Evolutionary conservation across 53 echinoderm and acorn worm genomes (phyloP).

Genomic region (Pentamera pediparva): DNA sequence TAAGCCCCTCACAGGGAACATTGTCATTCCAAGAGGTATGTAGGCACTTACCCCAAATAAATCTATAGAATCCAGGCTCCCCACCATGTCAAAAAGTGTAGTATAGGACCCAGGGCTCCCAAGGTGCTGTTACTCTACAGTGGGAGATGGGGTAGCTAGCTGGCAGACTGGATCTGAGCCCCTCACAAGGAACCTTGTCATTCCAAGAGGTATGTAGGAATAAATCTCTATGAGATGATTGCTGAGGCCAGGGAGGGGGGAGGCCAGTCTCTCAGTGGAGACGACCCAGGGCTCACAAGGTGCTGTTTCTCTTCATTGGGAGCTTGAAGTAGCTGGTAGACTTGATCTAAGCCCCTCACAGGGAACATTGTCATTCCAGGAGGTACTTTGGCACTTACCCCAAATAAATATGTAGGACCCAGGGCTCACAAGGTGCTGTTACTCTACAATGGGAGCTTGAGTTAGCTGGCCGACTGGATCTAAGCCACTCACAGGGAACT

Average conservation of each 20-base stretch:
- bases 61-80: too few relatives aligned
- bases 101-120: slow-evolving; percentile 74
- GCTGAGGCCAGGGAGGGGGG: slow-evolving; percentile 65
- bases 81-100: too few relatives aligned
- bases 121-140: slow-evolving; percentile 52
- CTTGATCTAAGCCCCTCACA: slow-evolving; percentile 60
- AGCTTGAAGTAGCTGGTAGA: slow-evolving; percentile 63
- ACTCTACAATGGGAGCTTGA: slow-evolving; percentile 74
- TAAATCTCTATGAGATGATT: slow-evolving; percentile 73
- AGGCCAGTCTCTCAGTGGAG: slow-evolving; percentile 64
- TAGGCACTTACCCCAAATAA: too few relatives aligned
- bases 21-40: slow-evolving; percentile 81
- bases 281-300: slow-evolving; percentile 73
- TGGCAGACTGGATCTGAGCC: slow-evolving; percentile 61
- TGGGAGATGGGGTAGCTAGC: slow-evolving; percentile 80
- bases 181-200: slow-evolving; percentile 57
- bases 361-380: slow-evolving; percentile 74
- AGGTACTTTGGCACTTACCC: too few relatives aligned
- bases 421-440: slow-evolving; percentile 65
- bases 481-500: slow-evolving; percentile 59
- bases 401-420: too few relatives aligned
- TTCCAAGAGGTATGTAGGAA: slow-evolving; percentile 80
- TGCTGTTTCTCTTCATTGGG: slow-evolving; percentile 60
- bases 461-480: slow-evolving; percentile 55
- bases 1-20: slow-evolving; percentile 60